Conservation (phyloP, 2,797 vertebrate genomes). For the Melopsittacus undulatus region DNA sequence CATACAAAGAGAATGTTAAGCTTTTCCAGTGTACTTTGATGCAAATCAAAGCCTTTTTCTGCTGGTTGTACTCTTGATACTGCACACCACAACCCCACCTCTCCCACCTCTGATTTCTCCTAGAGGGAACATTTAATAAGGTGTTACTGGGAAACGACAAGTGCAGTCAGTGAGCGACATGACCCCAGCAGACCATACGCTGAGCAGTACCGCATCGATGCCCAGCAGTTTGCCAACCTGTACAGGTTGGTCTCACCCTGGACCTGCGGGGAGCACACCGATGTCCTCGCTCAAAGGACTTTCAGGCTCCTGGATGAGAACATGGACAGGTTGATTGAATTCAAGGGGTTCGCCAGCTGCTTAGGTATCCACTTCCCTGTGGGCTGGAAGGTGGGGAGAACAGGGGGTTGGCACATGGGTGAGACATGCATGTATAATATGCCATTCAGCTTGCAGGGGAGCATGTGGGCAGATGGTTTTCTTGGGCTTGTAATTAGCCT, state of each 20-base stretch:
- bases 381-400: neutral
- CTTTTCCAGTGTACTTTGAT: neutral
- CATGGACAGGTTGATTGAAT: constrained; percentile 83
- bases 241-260: constrained; percentile 87
- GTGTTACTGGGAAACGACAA: constrained; percentile 88
- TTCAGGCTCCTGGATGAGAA: constrained; percentile 91
- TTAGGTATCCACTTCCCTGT: constrained; percentile 76
- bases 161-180: constrained; percentile 59
- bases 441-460: neutral
- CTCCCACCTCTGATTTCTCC: neutral
- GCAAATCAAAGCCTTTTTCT: neutral
- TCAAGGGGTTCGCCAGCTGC: constrained; percentile 86
- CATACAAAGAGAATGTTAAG: neutral
- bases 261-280: constrained; percentile 82
- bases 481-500: neutral
- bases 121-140: constrained; percentile 91
- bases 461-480: neutral
- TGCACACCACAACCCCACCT: fast-evolving
- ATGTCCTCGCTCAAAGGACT: constrained; percentile 84
- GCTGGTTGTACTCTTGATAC: neutral
- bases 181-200: constrained; percentile 82
- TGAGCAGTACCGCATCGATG: constrained; percentile 90
- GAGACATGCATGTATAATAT: neutral
- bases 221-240: constrained; percentile 87
- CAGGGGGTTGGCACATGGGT: fast-evolving